A percentile compares a stretch with the other conserved stretches of the same genome.
Evolutionary conservation across 2,797 vertebrate genomes (phyloP).

Genomic region (Falco rusticolus): DNA sequence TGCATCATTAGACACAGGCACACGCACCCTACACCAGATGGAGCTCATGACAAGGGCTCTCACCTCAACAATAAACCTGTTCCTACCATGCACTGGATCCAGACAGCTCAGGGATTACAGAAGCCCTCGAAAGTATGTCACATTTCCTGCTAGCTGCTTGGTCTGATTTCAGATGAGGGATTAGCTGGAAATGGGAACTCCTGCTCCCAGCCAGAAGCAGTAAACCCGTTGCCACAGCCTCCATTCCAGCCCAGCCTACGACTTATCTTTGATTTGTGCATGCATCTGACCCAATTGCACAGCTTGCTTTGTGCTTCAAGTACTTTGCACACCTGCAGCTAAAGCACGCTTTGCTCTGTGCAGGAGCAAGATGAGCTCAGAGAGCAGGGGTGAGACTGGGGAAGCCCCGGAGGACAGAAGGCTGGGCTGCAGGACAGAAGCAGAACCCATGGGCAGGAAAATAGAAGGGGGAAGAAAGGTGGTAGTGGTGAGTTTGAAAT

Average conservation of each 20-base stretch:
- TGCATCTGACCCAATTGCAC: not conserved
- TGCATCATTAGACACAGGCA: not conserved
- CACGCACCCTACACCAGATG: not conserved
- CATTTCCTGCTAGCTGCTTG: not conserved
- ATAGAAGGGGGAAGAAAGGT: not conserved
- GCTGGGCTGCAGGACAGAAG: not conserved
- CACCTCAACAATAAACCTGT: not conserved
- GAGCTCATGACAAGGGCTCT: slow-evolving; percentile 1
- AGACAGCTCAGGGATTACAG: not conserved
- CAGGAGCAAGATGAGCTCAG: not conserved
- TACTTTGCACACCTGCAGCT: fast-evolving
- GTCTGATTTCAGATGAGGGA: not conserved
- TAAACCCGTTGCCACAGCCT: not conserved
- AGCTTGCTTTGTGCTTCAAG: not conserved
- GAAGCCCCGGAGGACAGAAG: fast-evolving
- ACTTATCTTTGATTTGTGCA: not conserved
- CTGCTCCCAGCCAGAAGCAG: not conserved
- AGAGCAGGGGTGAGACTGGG: fast-evolving
- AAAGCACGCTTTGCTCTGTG: not conserved
- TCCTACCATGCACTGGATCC: not conserved
- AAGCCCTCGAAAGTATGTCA: not conserved
- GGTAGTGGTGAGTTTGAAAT: not conserved
- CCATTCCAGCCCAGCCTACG: not conserved
- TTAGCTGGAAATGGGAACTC: not conserved
- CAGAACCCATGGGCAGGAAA: fast-evolving